Percentiles rank a stretch among this genome's conserved stretches.
Evolutionary conservation across 1,140 invertebrate genomes (phyloP).

Genomic region (Trypoxylus dichotomus): DNA sequence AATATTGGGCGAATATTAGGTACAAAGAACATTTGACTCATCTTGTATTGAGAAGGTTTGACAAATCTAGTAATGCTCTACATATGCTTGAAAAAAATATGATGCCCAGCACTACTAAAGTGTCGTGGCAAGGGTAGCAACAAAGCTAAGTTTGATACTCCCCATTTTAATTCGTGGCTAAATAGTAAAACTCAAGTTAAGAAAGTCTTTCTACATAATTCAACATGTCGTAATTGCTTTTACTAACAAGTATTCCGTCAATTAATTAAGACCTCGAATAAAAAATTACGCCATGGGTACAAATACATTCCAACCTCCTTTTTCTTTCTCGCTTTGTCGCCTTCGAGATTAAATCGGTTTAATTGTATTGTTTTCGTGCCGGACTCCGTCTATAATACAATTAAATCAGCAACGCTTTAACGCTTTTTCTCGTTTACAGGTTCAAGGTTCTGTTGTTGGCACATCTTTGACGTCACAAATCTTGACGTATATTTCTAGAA

Average conservation of each 20-base stretch:
- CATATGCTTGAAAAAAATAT: too few relatives aligned
- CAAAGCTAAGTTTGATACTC: too few relatives aligned
- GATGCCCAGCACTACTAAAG: too few relatives aligned
- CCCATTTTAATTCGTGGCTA: too few relatives aligned
- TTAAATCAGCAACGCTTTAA: not conserved
- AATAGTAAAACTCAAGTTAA: too few relatives aligned
- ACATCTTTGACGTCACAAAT: too few relatives aligned
- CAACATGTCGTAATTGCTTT: not conserved
- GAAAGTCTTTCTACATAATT: not conserved
- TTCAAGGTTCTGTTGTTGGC: constrained; percentile 8
- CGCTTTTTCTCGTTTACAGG: not conserved
- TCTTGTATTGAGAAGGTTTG: too few relatives aligned
- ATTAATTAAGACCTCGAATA: not conserved
- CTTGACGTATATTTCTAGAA: too few relatives aligned
- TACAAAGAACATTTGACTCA: too few relatives aligned
- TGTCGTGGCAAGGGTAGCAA: too few relatives aligned
- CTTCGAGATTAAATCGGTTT: not conserved
- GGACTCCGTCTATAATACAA: not conserved
- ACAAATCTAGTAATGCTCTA: too few relatives aligned
- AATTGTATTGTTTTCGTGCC: constrained; percentile 14
- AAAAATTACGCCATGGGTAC: not conserved
- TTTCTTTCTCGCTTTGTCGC: not conserved
- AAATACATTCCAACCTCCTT: not conserved
- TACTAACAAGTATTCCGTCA: not conserved
- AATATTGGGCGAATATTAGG: too few relatives aligned